phyloP scores from a whole-genome alignment of 2,797 vertebrate species.

The Epinephelus awoara region DNA sequence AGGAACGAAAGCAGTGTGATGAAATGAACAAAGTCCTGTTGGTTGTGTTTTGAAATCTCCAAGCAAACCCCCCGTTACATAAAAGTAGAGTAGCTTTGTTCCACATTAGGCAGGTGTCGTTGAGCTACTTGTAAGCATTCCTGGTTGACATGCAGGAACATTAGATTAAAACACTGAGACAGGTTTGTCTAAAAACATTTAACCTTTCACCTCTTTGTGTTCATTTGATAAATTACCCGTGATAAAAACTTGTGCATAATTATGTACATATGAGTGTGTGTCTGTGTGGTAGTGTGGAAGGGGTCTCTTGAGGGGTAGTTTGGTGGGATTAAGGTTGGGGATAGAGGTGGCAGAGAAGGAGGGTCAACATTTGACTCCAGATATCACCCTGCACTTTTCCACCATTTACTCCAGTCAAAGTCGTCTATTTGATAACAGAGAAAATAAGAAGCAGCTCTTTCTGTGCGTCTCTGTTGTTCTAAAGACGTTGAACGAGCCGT shows the following conservation, averaged over 20 bases:
- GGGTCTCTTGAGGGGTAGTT: too few relatives aligned
- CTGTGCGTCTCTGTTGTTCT: not conserved
- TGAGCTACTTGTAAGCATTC: slow-evolving; percentile 39
- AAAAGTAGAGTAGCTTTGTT: slow-evolving; percentile 37
- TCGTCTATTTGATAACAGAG: not conserved
- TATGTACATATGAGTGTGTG: too few relatives aligned
- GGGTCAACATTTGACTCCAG: not conserved
- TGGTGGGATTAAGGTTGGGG: too few relatives aligned
- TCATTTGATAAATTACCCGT: slow-evolving; percentile 65
- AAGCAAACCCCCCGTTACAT: slow-evolving; percentile 11
- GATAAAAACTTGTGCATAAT: slow-evolving; percentile 12
- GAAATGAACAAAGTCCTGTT: slow-evolving; percentile 48
- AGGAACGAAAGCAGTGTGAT: slow-evolving; percentile 55
- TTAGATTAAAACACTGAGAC: slow-evolving; percentile 19
- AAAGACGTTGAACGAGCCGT: slow-evolving; percentile 16
- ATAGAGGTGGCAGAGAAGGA: too few relatives aligned
- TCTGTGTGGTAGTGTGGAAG: too few relatives aligned
- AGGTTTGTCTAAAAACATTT: slow-evolving; percentile 39
- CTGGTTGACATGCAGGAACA: slow-evolving; percentile 16
- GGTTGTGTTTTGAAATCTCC: slow-evolving; percentile 61
- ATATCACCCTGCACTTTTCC: not conserved
- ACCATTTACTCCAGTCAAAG: slow-evolving; percentile 1
- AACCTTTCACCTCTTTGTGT: slow-evolving; percentile 64
- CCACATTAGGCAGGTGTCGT: slow-evolving; percentile 35
- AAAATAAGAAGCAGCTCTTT: not conserved